Base-by-base conservation (phyloP, 1,140 invertebrate genomes). In the Drosophila arawakana region DNA sequence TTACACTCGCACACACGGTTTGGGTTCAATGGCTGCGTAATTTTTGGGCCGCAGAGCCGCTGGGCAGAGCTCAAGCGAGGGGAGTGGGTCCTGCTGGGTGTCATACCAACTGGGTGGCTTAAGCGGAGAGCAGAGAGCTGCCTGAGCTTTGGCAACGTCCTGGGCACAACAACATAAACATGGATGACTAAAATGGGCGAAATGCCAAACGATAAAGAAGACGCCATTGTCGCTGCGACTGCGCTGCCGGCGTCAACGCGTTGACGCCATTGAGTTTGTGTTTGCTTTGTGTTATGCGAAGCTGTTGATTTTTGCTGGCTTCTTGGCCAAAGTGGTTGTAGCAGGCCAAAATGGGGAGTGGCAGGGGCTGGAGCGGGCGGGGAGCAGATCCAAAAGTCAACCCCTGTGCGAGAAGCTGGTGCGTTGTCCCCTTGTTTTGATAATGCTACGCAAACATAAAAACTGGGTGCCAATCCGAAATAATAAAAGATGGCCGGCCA, bases 181-280 rank as follows among this genome's bases (percentile, higher is more conserved):
- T 86, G 82, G 82, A 86, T 86, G 82, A 72, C 84, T 88, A 81
- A 91, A 91, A 91, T 88, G 88, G 88, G 88, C 83, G 88, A 86
- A 91, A 80, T 81, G 88, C 83, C 88, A 88, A 91, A 81, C 88
- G 80, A 88, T 91, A 88, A 91, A 91, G 88, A 84, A 88, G 84
- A 76, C 80, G 80, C 78, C 84, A 80, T 80, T 73, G 70, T 67
- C 78, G 49, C 50, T 13, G 3, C 41, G 11, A 55, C 62, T 5
- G 8, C 37, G 37, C 7, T 10, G 37, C 10, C 7, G 7, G 10
- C 58, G 41, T 44, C 35, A 13, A 44, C 47, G 2, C 7, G 61
- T 39, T 15, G 44, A 34, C 65, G 71, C 65, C 60, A 70, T 73
- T 76, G 57, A 73, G 47, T 52, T 49, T 74, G 62, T 71, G 49